phyloP scores from a whole-genome alignment of 2,113 vertebrate genomes.

The Bos javanicus region DNA sequence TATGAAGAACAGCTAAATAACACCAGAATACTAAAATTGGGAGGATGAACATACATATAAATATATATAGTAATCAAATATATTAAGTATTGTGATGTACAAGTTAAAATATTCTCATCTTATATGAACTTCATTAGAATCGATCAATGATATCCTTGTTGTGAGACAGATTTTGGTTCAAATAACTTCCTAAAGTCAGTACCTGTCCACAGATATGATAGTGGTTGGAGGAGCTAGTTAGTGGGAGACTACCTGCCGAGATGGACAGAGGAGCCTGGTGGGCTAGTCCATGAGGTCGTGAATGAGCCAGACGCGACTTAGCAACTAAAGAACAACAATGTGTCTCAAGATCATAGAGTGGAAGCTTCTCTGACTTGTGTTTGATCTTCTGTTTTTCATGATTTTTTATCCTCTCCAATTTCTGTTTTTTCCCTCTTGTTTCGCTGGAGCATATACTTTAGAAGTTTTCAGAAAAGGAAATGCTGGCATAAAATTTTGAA shows the following conservation, averaged over 20 bases:
- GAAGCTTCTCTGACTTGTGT: not conserved
- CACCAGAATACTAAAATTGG: not conserved
- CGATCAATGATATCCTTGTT: not conserved
- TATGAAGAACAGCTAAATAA: not conserved
- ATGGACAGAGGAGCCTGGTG: not conserved
- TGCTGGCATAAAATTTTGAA: not conserved
- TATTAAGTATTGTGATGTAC: not conserved
- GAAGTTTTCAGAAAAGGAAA: not conserved
- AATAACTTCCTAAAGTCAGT: not conserved
- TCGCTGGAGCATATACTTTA: not conserved
- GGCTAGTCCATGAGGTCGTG: not conserved
- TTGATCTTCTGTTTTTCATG: not conserved
- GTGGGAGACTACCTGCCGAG: not conserved
- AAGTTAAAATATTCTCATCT: not conserved
- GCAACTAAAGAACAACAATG: not conserved
- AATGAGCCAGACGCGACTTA: not conserved
- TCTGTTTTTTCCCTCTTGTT: not conserved
- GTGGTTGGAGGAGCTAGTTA: not conserved
- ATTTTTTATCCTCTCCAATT: not conserved
- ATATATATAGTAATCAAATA: not conserved
- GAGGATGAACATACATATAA: not conserved
- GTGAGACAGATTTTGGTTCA: not conserved
- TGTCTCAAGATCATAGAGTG: not conserved
- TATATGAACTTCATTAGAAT: not conserved
- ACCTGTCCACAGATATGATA: not conserved